Base-by-base conservation (phyloP, 2,888 invertebrate genomes). In the Microctonus hyperodae region DNA sequence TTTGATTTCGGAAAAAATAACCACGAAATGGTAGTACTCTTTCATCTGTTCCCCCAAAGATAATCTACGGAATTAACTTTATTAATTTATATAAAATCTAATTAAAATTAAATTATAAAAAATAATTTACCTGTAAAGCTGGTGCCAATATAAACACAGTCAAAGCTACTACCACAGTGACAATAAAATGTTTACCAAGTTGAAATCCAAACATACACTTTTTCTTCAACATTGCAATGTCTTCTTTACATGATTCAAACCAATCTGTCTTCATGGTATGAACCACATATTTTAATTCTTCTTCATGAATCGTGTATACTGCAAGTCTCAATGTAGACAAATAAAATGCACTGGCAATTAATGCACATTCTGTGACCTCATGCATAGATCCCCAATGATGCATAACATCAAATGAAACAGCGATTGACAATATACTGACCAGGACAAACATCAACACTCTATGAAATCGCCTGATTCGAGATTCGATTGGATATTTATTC, bases 211-310 rank as follows among this genome's bases (percentile, higher is more conserved):
- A 72, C 31, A 61, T 56, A 50, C 79, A 79, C 60, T 76, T 79
- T 50, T 78, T 59, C 22, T 66, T 70, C 4, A 80, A 22, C 3
- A 80, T 59, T 0, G 16, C 7, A 44, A 67, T 72, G 23, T 76
- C 76, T 9, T 75, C 73, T 9, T 66, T 61, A 3, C 73, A 65
- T 0, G 75, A 70, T 7, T 58, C 13, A 9, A 35, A 25, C 83
- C 83, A 83, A 44, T 83, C 83, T 0, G 58, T 20, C 53, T 64
- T 70, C 76, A 83, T 83, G 1, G 67, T 75, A 4, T 76, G 72
- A 10, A 81, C 62, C 5, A 81, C 69, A 40, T 75, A 78, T 1
- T 64, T 50, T 67, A 81, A 71, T 13, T 81, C 77, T 56, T 72
- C 70, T 33, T 69, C 70, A 25, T 78, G 72, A 1, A 67, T 23